Evolutionary conservation across 2,113 vertebrate genomes (phyloP), one percentile per base, ranked within the genome.

Genomic region (Lampris incognitus): DNA sequence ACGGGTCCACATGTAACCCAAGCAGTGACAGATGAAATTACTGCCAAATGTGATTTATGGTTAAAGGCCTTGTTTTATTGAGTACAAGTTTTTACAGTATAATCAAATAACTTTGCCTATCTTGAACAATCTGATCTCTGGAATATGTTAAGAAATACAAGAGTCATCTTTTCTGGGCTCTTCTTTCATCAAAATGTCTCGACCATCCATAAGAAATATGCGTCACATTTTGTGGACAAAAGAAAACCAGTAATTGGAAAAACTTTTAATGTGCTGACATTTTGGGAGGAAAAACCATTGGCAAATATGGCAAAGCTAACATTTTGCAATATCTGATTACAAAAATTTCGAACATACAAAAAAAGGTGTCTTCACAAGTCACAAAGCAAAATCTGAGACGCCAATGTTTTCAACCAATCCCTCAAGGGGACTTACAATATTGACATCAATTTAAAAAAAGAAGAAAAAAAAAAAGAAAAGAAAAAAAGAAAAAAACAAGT

Each of bases 391-490:
- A 79, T 65, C 10, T 75, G 81, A 92, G 79, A 83, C 44, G 70
- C 65, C 79, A 82, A 55, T 72, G 80, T 81, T 58, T 80, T 74
- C 73, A 79, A 78, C 81, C 76, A 78, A 84, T 69, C 77, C 78
- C 70, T 61, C 3, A 69, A 79, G 37, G 74, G 77, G 83, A 86
- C 59, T 2, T 79, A 91, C 87, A 79, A 91, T 87, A 91, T 90
- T 60, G 88, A 92, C 90, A 91, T 80, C 86, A 81, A 91, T 90
- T 85, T 87, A 49, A 84, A 90, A 91, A 92, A 86, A 88, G 24
- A 24, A 24, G 24, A 24, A 24, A 24, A 24, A 24, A 42, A n/a
- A 41, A 59, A 38, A 38, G 4, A 40, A 0, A 74, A 54, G 36
- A 72, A 65, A 49, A 69, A 74, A 70, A 81, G 58, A 81, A 86